Evolutionary conservation across 1,140 invertebrate species (phyloP).

Genomic region (Phocides pigmalion): DNA sequence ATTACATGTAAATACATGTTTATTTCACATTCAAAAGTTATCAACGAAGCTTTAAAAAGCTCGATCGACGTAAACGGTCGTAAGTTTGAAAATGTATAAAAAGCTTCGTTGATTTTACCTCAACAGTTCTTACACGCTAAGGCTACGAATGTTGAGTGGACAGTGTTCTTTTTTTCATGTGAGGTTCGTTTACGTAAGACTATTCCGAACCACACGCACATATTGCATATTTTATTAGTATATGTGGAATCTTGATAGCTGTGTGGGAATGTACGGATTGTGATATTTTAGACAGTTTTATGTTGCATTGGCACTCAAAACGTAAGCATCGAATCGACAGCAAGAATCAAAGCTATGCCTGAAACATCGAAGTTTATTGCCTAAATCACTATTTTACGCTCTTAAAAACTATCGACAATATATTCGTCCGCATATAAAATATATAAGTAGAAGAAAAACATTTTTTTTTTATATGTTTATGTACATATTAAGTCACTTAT

Average conservation of each 20-base stretch:
- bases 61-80: constrained; percentile 6
- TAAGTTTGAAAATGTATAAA: constrained; percentile 4
- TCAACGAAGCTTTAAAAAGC: constrained; percentile 36
- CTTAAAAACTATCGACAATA: constrained; percentile 9
- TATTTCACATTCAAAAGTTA: constrained; percentile 20
- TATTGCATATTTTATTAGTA: constrained; percentile 38
- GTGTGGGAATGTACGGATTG: constrained; percentile 31
- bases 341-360: constrained; percentile 19
- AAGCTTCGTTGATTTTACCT: constrained; percentile 52
- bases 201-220: constrained; percentile 50
- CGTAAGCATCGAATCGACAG: background rate
- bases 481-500: constrained; percentile 39
- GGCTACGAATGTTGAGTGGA: constrained; percentile 80
- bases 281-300: constrained; percentile 28
- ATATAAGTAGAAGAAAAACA: constrained; percentile 17
- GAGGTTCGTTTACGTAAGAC: constrained; percentile 57
- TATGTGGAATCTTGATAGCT: constrained; percentile 36
- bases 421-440: constrained; percentile 1
- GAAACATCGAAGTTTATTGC: constrained; percentile 15
- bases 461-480: constrained; percentile 35
- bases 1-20: constrained; percentile 34
- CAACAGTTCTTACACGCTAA: constrained; percentile 45
- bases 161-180: constrained; percentile 60
- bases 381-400: constrained; percentile 25
- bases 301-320: constrained; percentile 35